phyloP scores from a whole-genome alignment of 2,888 invertebrate genomes.

The Resseliella maxima region DNA sequence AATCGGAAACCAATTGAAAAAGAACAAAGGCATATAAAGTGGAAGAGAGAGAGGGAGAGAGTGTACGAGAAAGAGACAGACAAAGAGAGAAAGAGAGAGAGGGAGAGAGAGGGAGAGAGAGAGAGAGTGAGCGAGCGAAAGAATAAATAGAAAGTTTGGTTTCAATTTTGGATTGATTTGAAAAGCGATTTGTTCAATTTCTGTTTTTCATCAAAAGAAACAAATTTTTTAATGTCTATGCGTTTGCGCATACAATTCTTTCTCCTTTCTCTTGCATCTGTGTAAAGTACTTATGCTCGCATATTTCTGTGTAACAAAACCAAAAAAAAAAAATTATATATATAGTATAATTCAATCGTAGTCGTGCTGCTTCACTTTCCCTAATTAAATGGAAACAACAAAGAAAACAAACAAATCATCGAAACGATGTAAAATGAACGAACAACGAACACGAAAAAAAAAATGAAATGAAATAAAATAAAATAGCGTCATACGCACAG shows the following conservation, averaged over 20 bases:
- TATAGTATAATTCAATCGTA: slow-evolving; percentile 37
- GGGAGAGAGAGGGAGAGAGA: too few relatives aligned
- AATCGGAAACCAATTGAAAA: too few relatives aligned
- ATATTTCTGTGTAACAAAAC: not conserved
- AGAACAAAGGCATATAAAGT: too few relatives aligned
- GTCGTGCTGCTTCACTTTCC: slow-evolving; percentile 43
- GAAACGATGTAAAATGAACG: not conserved
- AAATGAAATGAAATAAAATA: not conserved
- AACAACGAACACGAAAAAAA: not conserved
- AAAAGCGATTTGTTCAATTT: not conserved
- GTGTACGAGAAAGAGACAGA: too few relatives aligned
- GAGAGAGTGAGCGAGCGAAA: too few relatives aligned
- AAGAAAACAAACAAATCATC: slow-evolving; percentile 47
- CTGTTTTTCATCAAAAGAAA: not conserved
- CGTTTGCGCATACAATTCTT: slow-evolving; percentile 19
- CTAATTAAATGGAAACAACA: slow-evolving; percentile 51
- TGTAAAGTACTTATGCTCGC: not conserved
- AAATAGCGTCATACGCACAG: slow-evolving; percentile 49
- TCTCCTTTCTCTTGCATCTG: not conserved
- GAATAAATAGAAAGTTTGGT: not conserved
- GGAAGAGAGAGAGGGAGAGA: not conserved
- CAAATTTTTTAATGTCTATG: slow-evolving; percentile 11
- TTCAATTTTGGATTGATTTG: not conserved
- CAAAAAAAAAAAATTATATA: not conserved
- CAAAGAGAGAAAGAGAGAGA: not conserved